phyloP scores from a whole-genome alignment of 2,113 vertebrate species.

The Nothoprocta perdicaria region DNA sequence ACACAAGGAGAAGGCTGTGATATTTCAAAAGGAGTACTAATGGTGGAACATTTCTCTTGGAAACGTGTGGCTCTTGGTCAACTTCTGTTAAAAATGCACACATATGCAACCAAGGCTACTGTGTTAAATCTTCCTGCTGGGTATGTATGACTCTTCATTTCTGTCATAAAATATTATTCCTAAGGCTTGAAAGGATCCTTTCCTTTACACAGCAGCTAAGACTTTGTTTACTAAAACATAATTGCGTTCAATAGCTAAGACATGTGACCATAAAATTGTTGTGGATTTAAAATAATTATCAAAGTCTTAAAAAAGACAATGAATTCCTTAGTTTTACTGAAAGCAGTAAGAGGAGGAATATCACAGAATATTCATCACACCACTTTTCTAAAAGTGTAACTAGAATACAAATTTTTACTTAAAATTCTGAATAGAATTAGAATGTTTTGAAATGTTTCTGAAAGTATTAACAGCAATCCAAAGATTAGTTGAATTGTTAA shows the following conservation, averaged over 20 bases:
- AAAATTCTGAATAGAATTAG: not conserved
- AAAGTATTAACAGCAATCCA: not conserved
- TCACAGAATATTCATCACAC: too few relatives aligned
- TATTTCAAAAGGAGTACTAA: slow-evolving; percentile 76
- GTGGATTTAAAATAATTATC: not conserved
- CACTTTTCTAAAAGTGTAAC: not conserved
- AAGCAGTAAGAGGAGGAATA: not conserved
- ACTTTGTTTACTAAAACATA: not conserved
- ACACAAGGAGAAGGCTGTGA: slow-evolving; percentile 47
- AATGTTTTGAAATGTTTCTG: not conserved
- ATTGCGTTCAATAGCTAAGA: not conserved
- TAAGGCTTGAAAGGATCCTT: not conserved
- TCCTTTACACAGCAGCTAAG: not conserved
- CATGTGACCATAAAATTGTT: not conserved
- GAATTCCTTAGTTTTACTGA: not conserved
- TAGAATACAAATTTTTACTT: not conserved
- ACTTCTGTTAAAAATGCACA: slow-evolving; percentile 82
- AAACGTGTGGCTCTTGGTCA: slow-evolving; percentile 76
- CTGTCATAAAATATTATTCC: not conserved
- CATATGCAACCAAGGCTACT: slow-evolving; percentile 84
- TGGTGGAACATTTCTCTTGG: slow-evolving; percentile 80
- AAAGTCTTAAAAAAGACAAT: not conserved
- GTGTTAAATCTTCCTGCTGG: slow-evolving; percentile 85
- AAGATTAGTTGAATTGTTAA: not conserved
- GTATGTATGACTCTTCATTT: slow-evolving; percentile 73